Percentiles rank a stretch among this genome's conserved stretches.
These are phyloP conservation scores for Ganaspis sp. DNA, from an alignment of 1,140 invertebrate species.

Conservation along the genomic window DNA sequence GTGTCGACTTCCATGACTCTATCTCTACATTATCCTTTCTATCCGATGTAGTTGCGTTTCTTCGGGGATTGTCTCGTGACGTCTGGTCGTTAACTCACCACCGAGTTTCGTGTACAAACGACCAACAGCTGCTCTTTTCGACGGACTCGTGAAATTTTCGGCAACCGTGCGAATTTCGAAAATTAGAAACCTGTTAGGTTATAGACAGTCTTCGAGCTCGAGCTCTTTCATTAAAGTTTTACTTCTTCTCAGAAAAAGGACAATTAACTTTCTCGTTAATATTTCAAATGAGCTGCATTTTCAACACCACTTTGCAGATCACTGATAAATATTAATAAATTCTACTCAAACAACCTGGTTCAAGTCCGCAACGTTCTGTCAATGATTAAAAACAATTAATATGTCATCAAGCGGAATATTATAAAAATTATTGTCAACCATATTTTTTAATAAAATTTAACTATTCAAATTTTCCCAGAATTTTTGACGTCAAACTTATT, in stretches of 20 bases:
- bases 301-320: not conserved
- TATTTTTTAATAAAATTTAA: too few species aligned
- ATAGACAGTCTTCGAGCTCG: not conserved
- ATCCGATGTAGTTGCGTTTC: constrained; percentile 49
- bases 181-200: constrained; percentile 26
- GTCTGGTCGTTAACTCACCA: constrained; percentile 55
- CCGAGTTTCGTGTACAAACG: constrained; percentile 48
- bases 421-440: too few species aligned
- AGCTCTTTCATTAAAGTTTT: constrained; percentile 16
- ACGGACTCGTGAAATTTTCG: constrained; percentile 34
- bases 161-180: constrained; percentile 28
- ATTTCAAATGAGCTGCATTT: not conserved
- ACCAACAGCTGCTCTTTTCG: constrained; percentile 57
- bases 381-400: too few species aligned
- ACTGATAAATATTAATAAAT: too few species aligned
- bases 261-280: not conserved
- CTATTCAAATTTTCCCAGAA: too few species aligned
- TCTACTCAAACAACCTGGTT: too few species aligned
- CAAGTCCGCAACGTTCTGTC: too few species aligned
- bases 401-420: too few species aligned
- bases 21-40: constrained; percentile 20
- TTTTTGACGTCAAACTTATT: too few species aligned
- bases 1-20: constrained; percentile 45
- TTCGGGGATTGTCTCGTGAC: constrained; percentile 59
- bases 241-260: constrained; percentile 3